Evolutionary conservation across 2,113 vertebrate genomes (phyloP).

Genomic region (Elephantulus edwardii): DNA sequence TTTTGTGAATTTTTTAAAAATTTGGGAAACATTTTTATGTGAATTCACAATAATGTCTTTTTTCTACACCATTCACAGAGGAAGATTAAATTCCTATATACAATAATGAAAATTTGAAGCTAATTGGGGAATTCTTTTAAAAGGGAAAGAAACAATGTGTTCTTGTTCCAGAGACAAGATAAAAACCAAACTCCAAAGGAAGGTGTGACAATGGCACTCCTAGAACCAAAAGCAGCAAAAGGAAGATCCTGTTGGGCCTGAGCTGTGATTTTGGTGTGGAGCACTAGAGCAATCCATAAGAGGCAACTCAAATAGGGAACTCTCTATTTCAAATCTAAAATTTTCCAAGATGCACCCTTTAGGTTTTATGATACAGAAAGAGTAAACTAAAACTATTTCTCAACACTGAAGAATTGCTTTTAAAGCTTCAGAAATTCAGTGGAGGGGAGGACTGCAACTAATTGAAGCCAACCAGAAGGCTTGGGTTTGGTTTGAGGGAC

Average conservation of each 20-base stretch:
- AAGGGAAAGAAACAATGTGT: background rate
- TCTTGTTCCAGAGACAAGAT: background rate
- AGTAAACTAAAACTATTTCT: constrained; percentile 3
- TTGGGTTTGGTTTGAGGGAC: too few relatives aligned
- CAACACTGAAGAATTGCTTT: background rate
- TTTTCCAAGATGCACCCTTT: background rate
- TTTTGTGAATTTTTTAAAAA: background rate
- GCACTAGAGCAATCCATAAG: background rate
- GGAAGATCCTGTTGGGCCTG: too few relatives aligned
- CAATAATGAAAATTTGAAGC: background rate
- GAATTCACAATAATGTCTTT: background rate
- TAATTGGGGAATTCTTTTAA: background rate
- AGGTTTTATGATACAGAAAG: constrained; percentile 10
- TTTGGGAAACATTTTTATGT: background rate
- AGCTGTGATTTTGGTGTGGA: background rate
- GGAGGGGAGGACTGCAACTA: too few relatives aligned
- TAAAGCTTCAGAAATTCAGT: too few relatives aligned
- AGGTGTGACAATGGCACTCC: fast-evolving
- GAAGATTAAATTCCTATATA: background rate
- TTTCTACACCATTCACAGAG: background rate
- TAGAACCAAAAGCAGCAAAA: background rate
- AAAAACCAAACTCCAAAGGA: background rate
- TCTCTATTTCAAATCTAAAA: background rate
- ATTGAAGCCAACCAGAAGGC: too few relatives aligned
- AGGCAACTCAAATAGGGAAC: too few relatives aligned